Conservation (phyloP, 1,140 invertebrate genomes). For the Pseudomyrmex gracilis region DNA sequence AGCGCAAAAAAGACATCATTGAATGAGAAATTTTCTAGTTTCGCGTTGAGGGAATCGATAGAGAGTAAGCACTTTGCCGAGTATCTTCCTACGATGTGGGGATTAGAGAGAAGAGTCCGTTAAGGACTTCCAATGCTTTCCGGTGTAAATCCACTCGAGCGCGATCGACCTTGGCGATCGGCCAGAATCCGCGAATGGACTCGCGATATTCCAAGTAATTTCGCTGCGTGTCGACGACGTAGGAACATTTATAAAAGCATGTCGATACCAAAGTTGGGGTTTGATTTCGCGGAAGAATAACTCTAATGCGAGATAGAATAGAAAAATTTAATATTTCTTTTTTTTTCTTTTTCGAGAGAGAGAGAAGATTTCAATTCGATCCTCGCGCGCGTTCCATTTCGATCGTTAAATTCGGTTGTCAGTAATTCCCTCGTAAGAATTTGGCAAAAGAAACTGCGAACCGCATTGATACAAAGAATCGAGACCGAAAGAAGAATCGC, state of each 20-base stretch:
- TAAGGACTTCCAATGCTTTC: conserved; percentile 38
- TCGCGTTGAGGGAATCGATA: not conserved
- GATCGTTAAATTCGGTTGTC: conserved; percentile 39
- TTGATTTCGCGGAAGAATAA: conserved; percentile 62
- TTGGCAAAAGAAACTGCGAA: conserved; percentile 37
- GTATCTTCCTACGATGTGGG: conserved; percentile 36
- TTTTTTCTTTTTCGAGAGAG: no score
- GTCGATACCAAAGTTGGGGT: conserved; percentile 57
- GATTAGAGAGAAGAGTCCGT: conserved; percentile 60
- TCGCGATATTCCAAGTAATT: conserved; percentile 57
- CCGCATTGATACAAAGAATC: conserved; percentile 26
- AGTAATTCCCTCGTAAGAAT: conserved; percentile 14
- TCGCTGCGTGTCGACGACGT: conserved; percentile 49
- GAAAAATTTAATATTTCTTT: conserved; percentile 59
- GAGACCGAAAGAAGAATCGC: not conserved
- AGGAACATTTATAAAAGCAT: conserved; percentile 58
- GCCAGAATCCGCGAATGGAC: conserved; percentile 62
- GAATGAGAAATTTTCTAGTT: conserved; percentile 13
- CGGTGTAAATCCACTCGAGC: conserved; percentile 57
- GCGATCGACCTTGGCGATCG: conserved; percentile 62
- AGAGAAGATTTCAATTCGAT: conserved; percentile 40
- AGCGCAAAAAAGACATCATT: not conserved
- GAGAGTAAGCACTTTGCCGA: conserved; percentile 50
- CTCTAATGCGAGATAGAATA: conserved; percentile 50
- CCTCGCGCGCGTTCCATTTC: not conserved